Evolutionary conservation across 2,797 vertebrate species (phyloP).

Genomic region (Spea hammondii): DNA sequence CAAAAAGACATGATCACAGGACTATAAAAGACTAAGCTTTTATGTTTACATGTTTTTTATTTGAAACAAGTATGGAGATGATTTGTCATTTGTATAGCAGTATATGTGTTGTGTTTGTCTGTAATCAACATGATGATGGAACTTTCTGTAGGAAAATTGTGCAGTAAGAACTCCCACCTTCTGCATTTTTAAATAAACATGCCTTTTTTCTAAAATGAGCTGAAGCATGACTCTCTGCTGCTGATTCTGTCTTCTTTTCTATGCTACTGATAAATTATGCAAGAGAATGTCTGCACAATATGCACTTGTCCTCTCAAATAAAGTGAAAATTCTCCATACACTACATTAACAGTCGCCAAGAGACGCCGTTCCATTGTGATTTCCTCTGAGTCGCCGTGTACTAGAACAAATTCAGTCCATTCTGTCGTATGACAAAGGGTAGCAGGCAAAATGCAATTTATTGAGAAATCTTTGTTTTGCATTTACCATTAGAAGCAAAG

Average conservation of each 20-base stretch:
- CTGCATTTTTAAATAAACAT: conserved; percentile 49
- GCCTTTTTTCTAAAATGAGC: conserved; percentile 25
- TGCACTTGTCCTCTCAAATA: conserved; percentile 45
- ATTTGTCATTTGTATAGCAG: too few species aligned
- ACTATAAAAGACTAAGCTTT: too few species aligned
- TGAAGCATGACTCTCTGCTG: conserved; percentile 24
- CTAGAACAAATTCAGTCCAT: conserved; percentile 66
- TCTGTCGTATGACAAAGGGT: conserved; percentile 66
- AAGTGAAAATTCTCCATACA: conserved; percentile 54
- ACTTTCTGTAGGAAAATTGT: conserved; percentile 33
- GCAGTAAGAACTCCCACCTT: conserved; percentile 32
- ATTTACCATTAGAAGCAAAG: conserved; percentile 63
- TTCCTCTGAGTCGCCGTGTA: conserved; percentile 59
- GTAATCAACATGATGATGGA: conserved; percentile 41
- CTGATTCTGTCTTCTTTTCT: conserved; percentile 53
- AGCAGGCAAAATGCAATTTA: conserved; percentile 68
- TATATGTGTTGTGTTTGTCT: conserved; percentile 27
- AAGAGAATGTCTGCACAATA: conserved; percentile 43
- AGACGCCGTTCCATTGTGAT: conserved; percentile 58
- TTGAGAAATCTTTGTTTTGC: conserved; percentile 72
- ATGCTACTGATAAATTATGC: conserved; percentile 51
- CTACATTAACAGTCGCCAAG: conserved; percentile 55
- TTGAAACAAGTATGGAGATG: too few species aligned
- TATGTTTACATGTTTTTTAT: too few species aligned
- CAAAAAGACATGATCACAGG: too few species aligned